These are phyloP conservation scores for Drosophila aff. DNA, from an alignment of 1,140 invertebrate species.

Conservation along the genomic window DNA sequence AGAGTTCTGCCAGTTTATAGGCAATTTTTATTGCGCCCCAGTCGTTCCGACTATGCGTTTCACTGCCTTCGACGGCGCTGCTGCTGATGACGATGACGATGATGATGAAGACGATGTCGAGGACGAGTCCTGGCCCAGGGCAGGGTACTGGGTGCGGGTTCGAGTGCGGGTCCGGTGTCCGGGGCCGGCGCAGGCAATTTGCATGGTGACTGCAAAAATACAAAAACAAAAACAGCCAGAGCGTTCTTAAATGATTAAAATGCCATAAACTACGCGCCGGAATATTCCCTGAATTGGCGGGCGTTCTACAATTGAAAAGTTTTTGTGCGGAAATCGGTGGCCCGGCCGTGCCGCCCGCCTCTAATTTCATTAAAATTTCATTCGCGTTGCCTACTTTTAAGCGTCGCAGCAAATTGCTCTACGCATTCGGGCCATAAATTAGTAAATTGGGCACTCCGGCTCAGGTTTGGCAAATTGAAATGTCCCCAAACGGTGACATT, in stretches of 20 bases:
- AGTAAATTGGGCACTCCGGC: constrained; percentile 10
- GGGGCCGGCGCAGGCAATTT: constrained; percentile 64
- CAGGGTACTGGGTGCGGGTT: constrained; percentile 19
- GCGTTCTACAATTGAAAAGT: constrained; percentile 61
- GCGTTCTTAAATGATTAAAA: constrained; percentile 79
- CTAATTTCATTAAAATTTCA: constrained; percentile 55
- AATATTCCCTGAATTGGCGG: constrained; percentile 17
- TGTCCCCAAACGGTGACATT: constrained; percentile 20
- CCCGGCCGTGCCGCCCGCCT: constrained; percentile 1
- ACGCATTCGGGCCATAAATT: constrained; percentile 19
- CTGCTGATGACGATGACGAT: constrained; percentile 14
- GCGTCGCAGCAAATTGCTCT: constrained; percentile 8
- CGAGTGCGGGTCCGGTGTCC: constrained; percentile 33
- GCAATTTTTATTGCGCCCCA: constrained; percentile 76
- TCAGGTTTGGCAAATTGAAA: constrained; percentile 16
- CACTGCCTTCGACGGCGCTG: constrained; percentile 19
- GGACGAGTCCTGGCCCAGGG: constrained; percentile 11
- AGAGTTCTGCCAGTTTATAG: constrained; percentile 75
- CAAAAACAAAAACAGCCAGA: constrained; percentile 20
- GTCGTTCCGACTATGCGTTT: constrained; percentile 23
- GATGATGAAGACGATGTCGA: constrained; percentile 8
- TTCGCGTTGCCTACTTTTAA: constrained; percentile 24
- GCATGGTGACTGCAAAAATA: constrained; percentile 78
- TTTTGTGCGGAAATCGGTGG: constrained; percentile 49
- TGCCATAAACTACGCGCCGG: constrained; percentile 68